A percentile compares a stretch with the other conserved stretches of the same genome.
Evolutionary conservation across 2,113 vertebrate genomes (phyloP).

Genomic region (Seriola quinqueradiata): DNA sequence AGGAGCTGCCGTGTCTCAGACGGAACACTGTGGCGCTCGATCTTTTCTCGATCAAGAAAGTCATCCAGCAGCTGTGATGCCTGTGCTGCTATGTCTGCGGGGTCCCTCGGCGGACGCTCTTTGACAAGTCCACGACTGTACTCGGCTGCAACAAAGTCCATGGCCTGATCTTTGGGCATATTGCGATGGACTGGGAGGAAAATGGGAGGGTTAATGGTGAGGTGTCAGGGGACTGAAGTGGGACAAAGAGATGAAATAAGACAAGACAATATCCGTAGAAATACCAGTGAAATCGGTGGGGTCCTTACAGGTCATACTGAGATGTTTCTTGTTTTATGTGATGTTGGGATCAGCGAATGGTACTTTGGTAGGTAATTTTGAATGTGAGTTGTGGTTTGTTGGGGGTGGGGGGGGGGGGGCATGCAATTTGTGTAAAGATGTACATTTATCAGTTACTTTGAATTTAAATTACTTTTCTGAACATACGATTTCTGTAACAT

Average conservation of each 20-base stretch:
- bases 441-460: not conserved
- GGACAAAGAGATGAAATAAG: slow-evolving; percentile 8
- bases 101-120: slow-evolving; percentile 75
- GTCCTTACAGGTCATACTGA: not conserved
- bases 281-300: not conserved
- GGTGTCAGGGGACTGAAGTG: slow-evolving; percentile 8
- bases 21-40: slow-evolving; percentile 78
- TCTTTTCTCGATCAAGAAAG: slow-evolving; percentile 80
- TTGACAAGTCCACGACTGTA: slow-evolving; percentile 76
- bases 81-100: slow-evolving; percentile 77
- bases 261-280: not conserved
- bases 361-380: not conserved
- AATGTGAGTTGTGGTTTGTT: not conserved
- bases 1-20: slow-evolving; percentile 78
- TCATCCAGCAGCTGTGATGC: slow-evolving; percentile 84
- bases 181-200: slow-evolving; percentile 80
- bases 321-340: not conserved
- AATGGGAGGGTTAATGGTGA: slow-evolving; percentile 55
- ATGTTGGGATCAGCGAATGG: not conserved
- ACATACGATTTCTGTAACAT: not conserved
- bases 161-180: slow-evolving; percentile 86
- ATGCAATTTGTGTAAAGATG: not conserved
- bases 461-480: not conserved
- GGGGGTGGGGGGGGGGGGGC: not conserved
- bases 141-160: slow-evolving; percentile 81